Evolutionary conservation across 2,888 invertebrate species (phyloP).

Genomic region (Theristus sp.): DNA sequence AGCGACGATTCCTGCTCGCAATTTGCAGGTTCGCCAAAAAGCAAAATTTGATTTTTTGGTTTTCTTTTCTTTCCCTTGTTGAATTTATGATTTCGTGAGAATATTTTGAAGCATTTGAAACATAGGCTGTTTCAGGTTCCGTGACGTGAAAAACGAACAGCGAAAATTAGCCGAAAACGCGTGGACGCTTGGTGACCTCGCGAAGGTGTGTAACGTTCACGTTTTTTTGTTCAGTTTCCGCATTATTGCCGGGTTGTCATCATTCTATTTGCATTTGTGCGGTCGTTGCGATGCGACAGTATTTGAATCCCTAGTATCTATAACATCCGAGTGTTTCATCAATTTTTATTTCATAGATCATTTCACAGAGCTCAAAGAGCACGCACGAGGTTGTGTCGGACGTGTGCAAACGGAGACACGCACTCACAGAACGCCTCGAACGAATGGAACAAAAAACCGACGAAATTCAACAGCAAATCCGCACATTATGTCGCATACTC

Average conservation of each 20-base stretch:
- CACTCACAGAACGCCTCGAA: slow-evolving; percentile 73
- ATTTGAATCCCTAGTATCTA: too few relatives aligned
- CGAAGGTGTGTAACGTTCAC: slow-evolving; percentile 55
- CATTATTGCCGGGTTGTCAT: too few relatives aligned
- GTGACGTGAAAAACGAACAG: slow-evolving; percentile 99
- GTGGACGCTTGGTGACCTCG: slow-evolving; percentile 97
- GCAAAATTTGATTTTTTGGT: not conserved
- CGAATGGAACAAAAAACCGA: slow-evolving; percentile 48
- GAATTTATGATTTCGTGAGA: not conserved
- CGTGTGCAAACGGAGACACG: slow-evolving; percentile 80
- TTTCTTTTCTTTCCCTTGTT: not conserved
- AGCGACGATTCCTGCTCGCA: slow-evolving; percentile 93
- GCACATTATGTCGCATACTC: too few relatives aligned
- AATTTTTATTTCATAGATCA: not conserved
- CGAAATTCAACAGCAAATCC: too few relatives aligned
- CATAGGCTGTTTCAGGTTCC: slow-evolving; percentile 46
- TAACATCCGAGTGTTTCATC: too few relatives aligned
- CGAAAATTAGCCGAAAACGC: slow-evolving; percentile 97
- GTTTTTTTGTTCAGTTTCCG: too few relatives aligned
- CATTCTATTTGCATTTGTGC: too few relatives aligned
- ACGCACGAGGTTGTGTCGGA: slow-evolving; percentile 96
- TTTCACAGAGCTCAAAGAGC: slow-evolving; percentile 72
- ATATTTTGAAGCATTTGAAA: too few relatives aligned
- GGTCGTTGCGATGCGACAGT: too few relatives aligned
- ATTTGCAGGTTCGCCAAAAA: slow-evolving; percentile 73